These are phyloP conservation scores for Coranthus polyacanthus DNA, from an alignment of 2,797 vertebrate genomes.

Conservation along the genomic window DNA sequence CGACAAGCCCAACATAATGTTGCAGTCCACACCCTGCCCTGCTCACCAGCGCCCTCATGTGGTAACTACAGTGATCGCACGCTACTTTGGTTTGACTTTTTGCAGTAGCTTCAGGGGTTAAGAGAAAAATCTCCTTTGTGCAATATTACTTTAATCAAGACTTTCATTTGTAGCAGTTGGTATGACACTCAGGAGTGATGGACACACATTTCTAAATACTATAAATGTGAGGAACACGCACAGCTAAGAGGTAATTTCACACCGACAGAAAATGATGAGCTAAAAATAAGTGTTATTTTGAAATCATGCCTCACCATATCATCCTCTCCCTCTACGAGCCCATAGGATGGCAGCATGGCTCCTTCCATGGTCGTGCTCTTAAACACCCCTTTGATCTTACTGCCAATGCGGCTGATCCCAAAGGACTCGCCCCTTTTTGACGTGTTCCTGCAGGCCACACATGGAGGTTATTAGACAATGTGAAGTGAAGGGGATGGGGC, in stretches of 20 bases:
- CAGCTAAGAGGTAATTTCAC: too few species aligned
- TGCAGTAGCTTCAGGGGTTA: background rate
- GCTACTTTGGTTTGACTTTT: background rate
- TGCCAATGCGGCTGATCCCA: slow-evolving; percentile 95
- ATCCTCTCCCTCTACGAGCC: slow-evolving; percentile 91
- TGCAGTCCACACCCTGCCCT: slow-evolving; percentile 1
- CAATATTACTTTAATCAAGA: too few species aligned
- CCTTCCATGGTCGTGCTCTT: slow-evolving; percentile 97
- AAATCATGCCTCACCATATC: slow-evolving; percentile 88
- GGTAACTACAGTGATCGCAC: slow-evolving; percentile 10
- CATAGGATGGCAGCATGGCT: slow-evolving; percentile 92
- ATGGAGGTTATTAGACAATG: slow-evolving; percentile 31
- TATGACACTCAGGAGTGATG: too few species aligned
- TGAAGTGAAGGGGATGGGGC: slow-evolving; percentile 4
- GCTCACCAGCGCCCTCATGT: slow-evolving; percentile 59
- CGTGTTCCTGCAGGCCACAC: slow-evolving; percentile 85
- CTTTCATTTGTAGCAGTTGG: too few species aligned
- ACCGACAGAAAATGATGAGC: background rate
- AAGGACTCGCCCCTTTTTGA: slow-evolving; percentile 95
- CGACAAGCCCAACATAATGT: background rate
- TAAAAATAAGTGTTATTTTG: slow-evolving; percentile 10
- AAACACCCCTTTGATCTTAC: slow-evolving; percentile 97
- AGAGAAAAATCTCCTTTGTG: too few species aligned
- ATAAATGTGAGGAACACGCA: background rate
- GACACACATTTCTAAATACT: too few species aligned